Evolutionary conservation across 2,888 invertebrate species (phyloP).

Genomic region (Bellardia pandia): DNA sequence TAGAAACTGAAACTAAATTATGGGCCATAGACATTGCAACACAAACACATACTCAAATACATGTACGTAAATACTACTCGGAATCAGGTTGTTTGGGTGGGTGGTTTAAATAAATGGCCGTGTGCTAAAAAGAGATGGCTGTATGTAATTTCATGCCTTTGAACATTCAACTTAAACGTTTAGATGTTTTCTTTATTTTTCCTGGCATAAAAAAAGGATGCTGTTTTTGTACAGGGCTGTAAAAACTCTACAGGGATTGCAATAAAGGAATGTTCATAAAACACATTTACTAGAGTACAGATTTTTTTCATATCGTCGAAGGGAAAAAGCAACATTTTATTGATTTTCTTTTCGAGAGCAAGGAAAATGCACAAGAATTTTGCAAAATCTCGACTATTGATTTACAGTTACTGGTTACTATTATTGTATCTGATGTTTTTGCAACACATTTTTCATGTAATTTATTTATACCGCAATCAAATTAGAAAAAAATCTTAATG

Average conservation of each 20-base stretch:
- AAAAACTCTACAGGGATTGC: not conserved
- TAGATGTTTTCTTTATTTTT: constrained; percentile 7
- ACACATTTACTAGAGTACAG: constrained; percentile 2
- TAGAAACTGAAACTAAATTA: constrained; percentile 72
- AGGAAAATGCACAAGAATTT: not conserved
- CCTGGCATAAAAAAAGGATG: constrained; percentile 53
- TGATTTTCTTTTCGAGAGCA: constrained; percentile 11
- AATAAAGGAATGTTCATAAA: constrained; percentile 23
- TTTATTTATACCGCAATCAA: constrained; percentile 65
- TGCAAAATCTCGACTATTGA: not conserved
- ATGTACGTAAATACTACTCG: not conserved
- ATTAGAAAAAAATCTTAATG: constrained; percentile 71
- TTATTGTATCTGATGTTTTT: constrained; percentile 45
- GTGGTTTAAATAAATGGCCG: constrained; percentile 4
- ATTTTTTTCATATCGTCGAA: not conserved
- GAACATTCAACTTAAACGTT: constrained; percentile 51
- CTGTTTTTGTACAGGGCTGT: not conserved
- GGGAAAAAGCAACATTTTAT: constrained; percentile 18
- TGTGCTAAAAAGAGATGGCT: constrained; percentile 54
- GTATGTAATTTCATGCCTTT: constrained; percentile 67
- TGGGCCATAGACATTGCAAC: constrained; percentile 55
- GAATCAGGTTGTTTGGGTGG: constrained; percentile 19
- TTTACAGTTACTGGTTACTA: constrained; percentile 3
- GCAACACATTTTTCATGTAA: constrained; percentile 65
- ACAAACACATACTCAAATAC: constrained; percentile 18